Base-by-base conservation (phyloP, 2,888 invertebrate genomes). In the Megaustenia siamemsis region DNA sequence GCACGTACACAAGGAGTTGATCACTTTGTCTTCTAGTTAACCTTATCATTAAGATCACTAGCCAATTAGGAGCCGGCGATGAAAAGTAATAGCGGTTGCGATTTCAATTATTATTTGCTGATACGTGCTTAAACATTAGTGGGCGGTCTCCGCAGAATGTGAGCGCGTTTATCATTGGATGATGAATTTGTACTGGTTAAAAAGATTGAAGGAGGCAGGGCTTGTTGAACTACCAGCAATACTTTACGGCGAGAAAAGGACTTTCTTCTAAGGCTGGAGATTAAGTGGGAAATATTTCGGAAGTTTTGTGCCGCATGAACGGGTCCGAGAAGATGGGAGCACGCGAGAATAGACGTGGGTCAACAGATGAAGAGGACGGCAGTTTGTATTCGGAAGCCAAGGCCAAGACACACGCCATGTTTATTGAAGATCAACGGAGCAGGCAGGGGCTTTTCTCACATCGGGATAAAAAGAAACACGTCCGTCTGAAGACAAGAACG, bases 31-130 rank as follows among this genome's bases (percentile, higher is more conserved):
- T 24, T 32, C 84, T 86, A 78, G 78, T 85, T 86, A 88, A 86
- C 88, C 85, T 83, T 81, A 88, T 88, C 89, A 89, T 88, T 89
- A 88, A 89, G 87, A 86, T 73, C 82, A 71, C 86, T 78, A 89
- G 88, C 89, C 88, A 90, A 89, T 89, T 89, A 88, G 86, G 82
- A 75, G 63, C 86, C 71, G 78, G 84, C 86, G 81, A 86, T 86
- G 86, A 86, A 73, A 87, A 88, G 84, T 86, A 88, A 86, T 85
- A 84, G 86, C 85, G 8, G 28, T 43, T 60, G 28, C 45, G 60
- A 43, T 71, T 84, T 84, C 79, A 79, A 73, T 79, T 79, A 84
- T 69, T 66, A 71, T 83, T 43, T 56, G 38, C 21, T 8, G 69
- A 32, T 68, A 69, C 60, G 77, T 83, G 77, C 71, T 45, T 49